These are phyloP conservation scores for Muricea muricata DNA, from an alignment of 92 coral and sea anemone genomes.

Conservation along the genomic window DNA sequence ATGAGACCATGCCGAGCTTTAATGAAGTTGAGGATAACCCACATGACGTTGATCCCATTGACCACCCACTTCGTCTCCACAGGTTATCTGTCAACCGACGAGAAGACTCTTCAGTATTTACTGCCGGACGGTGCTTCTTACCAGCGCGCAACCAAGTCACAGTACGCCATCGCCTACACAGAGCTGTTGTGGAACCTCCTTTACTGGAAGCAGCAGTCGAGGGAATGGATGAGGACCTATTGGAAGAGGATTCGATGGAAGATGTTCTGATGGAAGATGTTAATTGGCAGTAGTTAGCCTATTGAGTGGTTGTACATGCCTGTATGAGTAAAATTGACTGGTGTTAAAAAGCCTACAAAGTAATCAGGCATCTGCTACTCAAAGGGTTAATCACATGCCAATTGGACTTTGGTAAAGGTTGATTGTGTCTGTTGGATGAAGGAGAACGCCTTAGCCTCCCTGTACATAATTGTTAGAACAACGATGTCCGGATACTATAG, in stretches of 20 bases:
- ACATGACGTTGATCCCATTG: conserved; percentile 33
- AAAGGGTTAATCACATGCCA: too few species aligned
- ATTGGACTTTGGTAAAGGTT: too few species aligned
- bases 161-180: conserved; percentile 55
- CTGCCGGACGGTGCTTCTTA: conserved; percentile 57
- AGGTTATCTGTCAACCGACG: conserved; percentile 52
- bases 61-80: conserved; percentile 64
- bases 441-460: too few species aligned
- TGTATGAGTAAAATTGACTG: too few species aligned
- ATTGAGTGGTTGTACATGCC: too few species aligned
- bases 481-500: too few species aligned
- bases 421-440: too few species aligned
- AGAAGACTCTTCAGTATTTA: conserved; percentile 59
- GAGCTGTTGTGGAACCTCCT: conserved; percentile 33
- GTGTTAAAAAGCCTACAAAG: too few species aligned
- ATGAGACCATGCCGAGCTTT: conserved; percentile 45
- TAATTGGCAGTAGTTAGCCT: neutral
- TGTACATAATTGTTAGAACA: too few species aligned
- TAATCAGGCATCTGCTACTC: too few species aligned
- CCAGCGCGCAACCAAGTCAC: conserved; percentile 66
- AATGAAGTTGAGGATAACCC: conserved; percentile 46
- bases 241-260: neutral
- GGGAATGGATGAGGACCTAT: neutral
- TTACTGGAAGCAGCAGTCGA: neutral
- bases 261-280: neutral